Evolutionary conservation across 1,140 invertebrate genomes (phyloP).

Genomic region (Caenorhabditis latens): DNA sequence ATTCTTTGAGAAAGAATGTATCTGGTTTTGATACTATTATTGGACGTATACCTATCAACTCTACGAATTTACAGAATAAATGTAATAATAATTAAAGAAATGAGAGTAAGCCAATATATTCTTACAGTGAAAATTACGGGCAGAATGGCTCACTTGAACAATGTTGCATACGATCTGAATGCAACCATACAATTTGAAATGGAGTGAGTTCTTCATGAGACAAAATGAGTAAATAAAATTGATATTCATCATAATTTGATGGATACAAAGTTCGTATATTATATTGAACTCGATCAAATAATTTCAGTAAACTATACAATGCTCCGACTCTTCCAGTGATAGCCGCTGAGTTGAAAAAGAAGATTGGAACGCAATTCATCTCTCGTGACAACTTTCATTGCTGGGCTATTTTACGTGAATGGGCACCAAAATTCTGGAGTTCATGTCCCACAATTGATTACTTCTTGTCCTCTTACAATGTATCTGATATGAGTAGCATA

Average conservation of each 20-base stretch:
- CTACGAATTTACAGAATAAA: not conserved
- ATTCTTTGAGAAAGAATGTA: not conserved
- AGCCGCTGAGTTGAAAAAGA: not conserved
- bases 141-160: not conserved
- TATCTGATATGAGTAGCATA: not conserved
- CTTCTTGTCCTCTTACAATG: not conserved
- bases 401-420: not conserved
- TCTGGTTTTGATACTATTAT: slow-evolving; percentile 3
- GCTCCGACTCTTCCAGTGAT: not conserved
- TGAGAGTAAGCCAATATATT: not conserved
- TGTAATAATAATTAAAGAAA: not conserved
- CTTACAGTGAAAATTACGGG: not conserved
- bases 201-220: not conserved
- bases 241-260: not conserved
- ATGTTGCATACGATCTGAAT: not conserved
- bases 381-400: not conserved
- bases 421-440: not conserved
- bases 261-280: no score
- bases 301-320: not conserved
- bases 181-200: not conserved
- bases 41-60: not conserved
- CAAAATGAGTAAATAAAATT: not conserved
- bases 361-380: not conserved
- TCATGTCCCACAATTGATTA: not conserved
- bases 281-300: no score